Evolutionary conservation across 64 coral and sea anemone species (phyloP), one percentile per base, ranked within the genome.

Genomic region (Montipora sp.): DNA sequence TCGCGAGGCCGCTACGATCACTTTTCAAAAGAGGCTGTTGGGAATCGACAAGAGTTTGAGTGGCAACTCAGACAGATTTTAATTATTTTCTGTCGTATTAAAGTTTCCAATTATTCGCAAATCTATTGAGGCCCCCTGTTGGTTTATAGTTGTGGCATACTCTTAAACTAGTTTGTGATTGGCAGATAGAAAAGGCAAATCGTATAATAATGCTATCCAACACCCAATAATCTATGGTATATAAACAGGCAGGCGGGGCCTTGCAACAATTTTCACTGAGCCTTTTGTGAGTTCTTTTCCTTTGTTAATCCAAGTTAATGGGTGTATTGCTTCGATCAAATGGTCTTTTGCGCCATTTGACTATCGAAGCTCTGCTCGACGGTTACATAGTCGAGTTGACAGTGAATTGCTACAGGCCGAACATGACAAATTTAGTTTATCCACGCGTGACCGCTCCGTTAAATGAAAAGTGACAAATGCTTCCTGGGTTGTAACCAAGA

Each of bases 11-110:
- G 88, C 90, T 87, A 63, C 92, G 95, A 97, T 97, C 95, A 97
- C 95, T 94, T 97, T 94, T 93, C 92, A 97, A 94, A 93, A 88
- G 92, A 83, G 91, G 95, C 95, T 97, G 90, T 73, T 57, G 95
- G 95, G 95, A 97, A 94, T 97, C 94, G 95, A 97, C 95, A 92
- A 84, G 95, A 69, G 80, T 79, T 97, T 97, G 95, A 97, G 95
- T 97, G 95, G 95, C 95, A 94, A 94, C 92, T 89, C 92, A 97
- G 95, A 97, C 95, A 92, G 92, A 92, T 97, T 97, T 97, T 94
- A 97, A 97, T 97, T 94, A 97, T 97, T 97, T 97, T 97, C 93
- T 97, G 95, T 97, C 95, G 95, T 94, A 97, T 97, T 96, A 97
- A 97, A 97, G 95, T 97, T 97, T 97, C 92, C 95, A 97, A 97